Evolutionary conservation across 2,888 invertebrate genomes (phyloP).

Genomic region (Odontomyia ornata): DNA sequence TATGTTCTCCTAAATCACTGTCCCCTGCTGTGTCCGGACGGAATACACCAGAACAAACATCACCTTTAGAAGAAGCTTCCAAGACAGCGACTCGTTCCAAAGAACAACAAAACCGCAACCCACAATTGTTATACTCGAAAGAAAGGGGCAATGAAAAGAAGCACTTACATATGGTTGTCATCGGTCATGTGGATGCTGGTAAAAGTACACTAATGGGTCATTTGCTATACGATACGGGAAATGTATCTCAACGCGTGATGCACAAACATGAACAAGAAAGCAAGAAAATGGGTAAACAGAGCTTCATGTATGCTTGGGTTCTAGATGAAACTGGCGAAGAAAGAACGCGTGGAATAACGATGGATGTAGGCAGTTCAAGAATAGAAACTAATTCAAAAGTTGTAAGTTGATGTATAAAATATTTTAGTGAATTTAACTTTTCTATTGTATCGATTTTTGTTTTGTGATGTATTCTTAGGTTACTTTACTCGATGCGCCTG

Average conservation of each 20-base stretch:
- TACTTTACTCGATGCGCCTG: constrained; percentile 94
- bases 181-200: constrained; percentile 85
- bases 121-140: constrained; percentile 70
- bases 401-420: constrained; percentile 51
- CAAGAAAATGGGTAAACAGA: constrained; percentile 95
- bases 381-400: constrained; percentile 88
- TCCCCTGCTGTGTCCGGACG: constrained; percentile 73
- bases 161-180: constrained; percentile 89
- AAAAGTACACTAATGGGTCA: constrained; percentile 86
- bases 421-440: not conserved
- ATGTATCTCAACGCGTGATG: constrained; percentile 86
- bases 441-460: not conserved
- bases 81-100: constrained; percentile 58
- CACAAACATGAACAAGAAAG: constrained; percentile 98
- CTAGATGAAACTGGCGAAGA: constrained; percentile 99
- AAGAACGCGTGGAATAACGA: constrained; percentile 94
- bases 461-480: constrained; percentile 62
- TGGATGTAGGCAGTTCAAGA: constrained; percentile 94
- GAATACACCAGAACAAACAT: constrained; percentile 64
- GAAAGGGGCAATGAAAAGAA: constrained; percentile 85
- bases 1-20: constrained; percentile 71
- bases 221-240: constrained; percentile 84
- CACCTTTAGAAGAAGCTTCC: constrained; percentile 54
- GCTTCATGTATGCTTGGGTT: constrained; percentile 99
- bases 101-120: constrained; percentile 65